These are phyloP conservation scores for Trileptium ribeirensis DNA, from an alignment of 2,888 invertebrate species.

Conservation along the genomic window DNA sequence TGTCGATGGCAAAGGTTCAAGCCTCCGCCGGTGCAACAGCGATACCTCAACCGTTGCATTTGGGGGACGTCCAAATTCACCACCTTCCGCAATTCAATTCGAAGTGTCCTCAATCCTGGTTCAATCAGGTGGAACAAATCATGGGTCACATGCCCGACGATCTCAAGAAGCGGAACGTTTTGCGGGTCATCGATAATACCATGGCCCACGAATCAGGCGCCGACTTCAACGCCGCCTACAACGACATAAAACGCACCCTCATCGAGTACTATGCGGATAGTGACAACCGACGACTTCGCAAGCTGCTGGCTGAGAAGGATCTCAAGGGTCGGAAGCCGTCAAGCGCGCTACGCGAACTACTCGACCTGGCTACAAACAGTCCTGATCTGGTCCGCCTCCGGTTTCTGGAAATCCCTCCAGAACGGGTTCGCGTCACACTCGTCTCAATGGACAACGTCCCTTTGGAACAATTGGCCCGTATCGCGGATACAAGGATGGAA, in stretches of 20 bases:
- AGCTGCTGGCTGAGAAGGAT: background rate
- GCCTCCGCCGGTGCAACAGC: background rate
- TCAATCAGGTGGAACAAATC: background rate
- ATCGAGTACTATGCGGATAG: slow-evolving; percentile 4
- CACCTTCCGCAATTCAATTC: background rate
- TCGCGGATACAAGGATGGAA: slow-evolving; percentile 7
- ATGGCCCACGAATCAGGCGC: background rate
- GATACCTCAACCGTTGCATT: background rate
- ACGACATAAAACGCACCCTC: background rate
- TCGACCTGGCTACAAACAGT: background rate
- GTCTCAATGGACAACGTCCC: background rate
- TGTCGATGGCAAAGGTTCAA: background rate
- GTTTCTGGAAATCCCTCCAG: slow-evolving; percentile 5
- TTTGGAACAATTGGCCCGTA: background rate
- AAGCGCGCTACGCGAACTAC: background rate
- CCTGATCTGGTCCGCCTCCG: background rate
- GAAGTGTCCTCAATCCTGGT: background rate
- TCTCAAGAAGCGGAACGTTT: background rate
- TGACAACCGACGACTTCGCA: background rate
- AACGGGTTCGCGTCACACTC: background rate
- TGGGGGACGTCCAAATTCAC: background rate
- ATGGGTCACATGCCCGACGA: background rate
- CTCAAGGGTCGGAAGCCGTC: background rate
- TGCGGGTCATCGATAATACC: background rate
- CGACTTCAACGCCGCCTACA: background rate